These are phyloP conservation scores for Hypocryptadius cinnamomeus DNA, from an alignment of 2,113 vertebrate species.

Conservation along the genomic window DNA sequence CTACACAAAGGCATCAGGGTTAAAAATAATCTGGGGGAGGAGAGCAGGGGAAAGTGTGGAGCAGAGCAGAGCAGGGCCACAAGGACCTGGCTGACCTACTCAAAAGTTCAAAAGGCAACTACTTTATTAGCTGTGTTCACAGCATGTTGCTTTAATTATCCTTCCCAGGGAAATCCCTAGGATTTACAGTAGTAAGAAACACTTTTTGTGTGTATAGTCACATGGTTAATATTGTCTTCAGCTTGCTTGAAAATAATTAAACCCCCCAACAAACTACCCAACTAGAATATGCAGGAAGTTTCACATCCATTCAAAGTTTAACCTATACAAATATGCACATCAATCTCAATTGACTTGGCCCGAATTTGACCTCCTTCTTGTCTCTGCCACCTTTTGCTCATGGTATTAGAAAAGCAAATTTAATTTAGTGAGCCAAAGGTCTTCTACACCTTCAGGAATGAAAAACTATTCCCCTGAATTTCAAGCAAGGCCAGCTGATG, in stretches of 20 bases:
- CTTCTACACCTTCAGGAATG: neutral
- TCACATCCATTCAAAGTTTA: neutral
- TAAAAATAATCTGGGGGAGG: neutral
- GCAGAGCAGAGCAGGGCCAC: neutral
- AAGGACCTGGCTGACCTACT: neutral
- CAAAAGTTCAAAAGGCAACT: neutral
- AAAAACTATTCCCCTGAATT: neutral
- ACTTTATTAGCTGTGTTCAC: neutral
- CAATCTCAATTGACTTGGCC: neutral
- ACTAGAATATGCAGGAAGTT: neutral
- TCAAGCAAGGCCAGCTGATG: neutral
- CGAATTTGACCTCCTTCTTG: neutral
- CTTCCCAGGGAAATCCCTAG: neutral
- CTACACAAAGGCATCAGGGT: neutral
- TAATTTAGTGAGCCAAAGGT: neutral
- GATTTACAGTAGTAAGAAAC: neutral
- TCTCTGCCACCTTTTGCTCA: neutral
- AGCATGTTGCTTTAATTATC: conserved; percentile 11
- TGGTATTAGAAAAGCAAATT: neutral
- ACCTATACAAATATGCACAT: neutral
- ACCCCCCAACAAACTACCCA: neutral
- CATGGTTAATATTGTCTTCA: neutral
- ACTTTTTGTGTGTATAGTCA: neutral
- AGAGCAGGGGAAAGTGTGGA: neutral
- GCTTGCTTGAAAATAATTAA: neutral